Evolutionary conservation across 2,113 vertebrate genomes (phyloP).

Genomic region (Sander lucioperca): DNA sequence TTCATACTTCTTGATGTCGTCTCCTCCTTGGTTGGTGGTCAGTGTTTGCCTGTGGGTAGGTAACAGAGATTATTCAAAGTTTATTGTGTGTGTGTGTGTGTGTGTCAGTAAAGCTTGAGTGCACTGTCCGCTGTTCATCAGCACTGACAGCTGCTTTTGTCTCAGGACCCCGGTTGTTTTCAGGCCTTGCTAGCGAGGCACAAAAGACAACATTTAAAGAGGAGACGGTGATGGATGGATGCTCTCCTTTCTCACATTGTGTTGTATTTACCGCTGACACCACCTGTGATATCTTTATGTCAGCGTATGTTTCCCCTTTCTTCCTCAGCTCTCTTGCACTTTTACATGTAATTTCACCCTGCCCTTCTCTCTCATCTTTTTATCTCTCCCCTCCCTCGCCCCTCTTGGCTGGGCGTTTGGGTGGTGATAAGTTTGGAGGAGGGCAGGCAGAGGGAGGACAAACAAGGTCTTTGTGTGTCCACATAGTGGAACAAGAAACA

Average conservation of each 20-base stretch:
- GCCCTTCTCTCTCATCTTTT: constrained; percentile 19
- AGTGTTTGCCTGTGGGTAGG: not conserved
- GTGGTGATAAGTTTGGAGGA: constrained; percentile 84
- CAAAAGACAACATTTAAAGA: constrained; percentile 84
- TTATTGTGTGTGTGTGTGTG: not conserved
- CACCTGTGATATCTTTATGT: constrained; percentile 60
- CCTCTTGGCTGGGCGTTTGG: constrained; percentile 69
- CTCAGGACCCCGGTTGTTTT: constrained; percentile 52
- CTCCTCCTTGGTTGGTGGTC: not conserved
- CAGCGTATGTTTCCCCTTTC: constrained; percentile 7
- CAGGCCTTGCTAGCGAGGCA: constrained; percentile 73
- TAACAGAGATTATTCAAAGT: not conserved
- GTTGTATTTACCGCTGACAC: constrained; percentile 39
- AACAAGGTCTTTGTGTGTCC: constrained; percentile 84
- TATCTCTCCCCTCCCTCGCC: constrained; percentile 31
- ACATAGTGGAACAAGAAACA: constrained; percentile 72
- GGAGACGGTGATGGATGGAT: constrained; percentile 44
- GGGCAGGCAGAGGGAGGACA: constrained; percentile 78
- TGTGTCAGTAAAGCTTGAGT: constrained; percentile 33
- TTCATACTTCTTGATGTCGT: not conserved
- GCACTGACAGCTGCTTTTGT: constrained; percentile 84
- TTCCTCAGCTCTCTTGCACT: constrained; percentile 3
- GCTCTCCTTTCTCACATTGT: constrained; percentile 26
- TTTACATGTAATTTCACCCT: constrained; percentile 16
- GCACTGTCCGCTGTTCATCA: constrained; percentile 55